Conservation (phyloP, 2,113 vertebrate genomes). For the Carassius auratus region DNA sequence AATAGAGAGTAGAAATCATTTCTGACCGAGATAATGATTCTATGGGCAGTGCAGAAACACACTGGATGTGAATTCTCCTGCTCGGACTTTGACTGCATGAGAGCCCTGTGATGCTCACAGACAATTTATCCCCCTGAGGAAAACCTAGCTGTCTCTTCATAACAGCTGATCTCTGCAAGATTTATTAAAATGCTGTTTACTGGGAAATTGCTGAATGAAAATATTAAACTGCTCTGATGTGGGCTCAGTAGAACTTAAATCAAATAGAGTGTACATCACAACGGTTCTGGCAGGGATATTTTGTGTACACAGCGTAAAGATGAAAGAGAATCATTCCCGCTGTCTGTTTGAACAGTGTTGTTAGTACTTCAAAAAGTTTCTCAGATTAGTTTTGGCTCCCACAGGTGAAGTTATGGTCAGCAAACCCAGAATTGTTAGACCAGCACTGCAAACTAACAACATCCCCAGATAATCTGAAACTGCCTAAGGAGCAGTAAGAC, state of each 20-base stretch:
- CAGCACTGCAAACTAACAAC: slow-evolving; percentile 30
- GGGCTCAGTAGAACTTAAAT: slow-evolving; percentile 26
- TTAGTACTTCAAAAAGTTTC: slow-evolving; percentile 11
- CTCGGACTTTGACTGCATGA: slow-evolving; percentile 33
- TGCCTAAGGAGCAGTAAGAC: slow-evolving; percentile 24
- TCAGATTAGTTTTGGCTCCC: slow-evolving; percentile 25
- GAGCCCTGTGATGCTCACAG: slow-evolving; percentile 41
- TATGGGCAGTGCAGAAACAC: slow-evolving; percentile 16
- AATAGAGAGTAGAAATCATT: slow-evolving; percentile 1
- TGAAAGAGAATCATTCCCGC: slow-evolving; percentile 8
- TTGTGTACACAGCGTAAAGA: slow-evolving; percentile 34
- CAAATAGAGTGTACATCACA: slow-evolving; percentile 6
- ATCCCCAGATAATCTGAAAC: slow-evolving; percentile 41
- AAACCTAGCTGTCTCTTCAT: slow-evolving; percentile 32
- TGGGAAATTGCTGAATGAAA: slow-evolving; percentile 40
- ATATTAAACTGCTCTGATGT: slow-evolving; percentile 37
- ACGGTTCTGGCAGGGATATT: background rate
- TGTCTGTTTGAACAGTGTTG: slow-evolving; percentile 27
- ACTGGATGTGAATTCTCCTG: slow-evolving; percentile 14
- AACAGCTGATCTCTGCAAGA: slow-evolving; percentile 41
- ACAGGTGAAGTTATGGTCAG: slow-evolving; percentile 45
- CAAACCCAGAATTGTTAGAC: slow-evolving; percentile 13
- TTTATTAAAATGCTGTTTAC: slow-evolving; percentile 43
- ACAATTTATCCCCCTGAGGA: slow-evolving; percentile 43
- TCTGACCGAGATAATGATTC: slow-evolving; percentile 21